These are phyloP conservation scores for Drosophila orosa DNA, from an alignment of 1,140 invertebrate species.

Conservation along the genomic window DNA sequence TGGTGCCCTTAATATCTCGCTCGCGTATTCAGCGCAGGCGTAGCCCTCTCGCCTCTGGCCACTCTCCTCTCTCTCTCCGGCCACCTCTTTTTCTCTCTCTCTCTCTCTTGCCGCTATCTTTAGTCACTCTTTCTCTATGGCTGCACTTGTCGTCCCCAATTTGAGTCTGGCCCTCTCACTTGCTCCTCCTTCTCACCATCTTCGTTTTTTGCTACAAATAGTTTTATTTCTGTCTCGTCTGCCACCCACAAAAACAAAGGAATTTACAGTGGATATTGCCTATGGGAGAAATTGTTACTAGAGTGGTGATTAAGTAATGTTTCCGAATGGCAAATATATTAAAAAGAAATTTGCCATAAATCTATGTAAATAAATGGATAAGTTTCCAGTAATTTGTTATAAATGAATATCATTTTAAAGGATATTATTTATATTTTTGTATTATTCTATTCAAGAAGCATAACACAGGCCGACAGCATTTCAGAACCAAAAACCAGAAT, in stretches of 20 bases:
- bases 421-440: not conserved
- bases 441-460: too few relatives aligned
- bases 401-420: too few relatives aligned
- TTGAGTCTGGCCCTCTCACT: constrained; percentile 14
- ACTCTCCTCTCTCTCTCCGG: not conserved
- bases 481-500: too few relatives aligned
- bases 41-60: constrained; percentile 33
- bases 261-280: constrained; percentile 26
- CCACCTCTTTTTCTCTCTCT: not conserved
- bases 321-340: not conserved
- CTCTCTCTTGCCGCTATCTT: constrained; percentile 5
- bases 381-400: not conserved
- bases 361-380: not conserved
- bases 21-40: constrained; percentile 46
- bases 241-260: constrained; percentile 35
- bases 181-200: not conserved
- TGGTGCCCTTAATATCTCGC: constrained; percentile 49
- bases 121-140: constrained; percentile 28
- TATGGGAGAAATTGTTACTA: not conserved
- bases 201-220: constrained; percentile 28
- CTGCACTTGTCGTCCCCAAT: constrained; percentile 37
- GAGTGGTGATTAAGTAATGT: not conserved
- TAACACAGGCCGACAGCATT: too few relatives aligned
- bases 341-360: not conserved
- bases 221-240: constrained; percentile 29